These are phyloP conservation scores for Drosophila pachea DNA, from an alignment of 1,140 invertebrate species.

Conservation along the genomic window DNA sequence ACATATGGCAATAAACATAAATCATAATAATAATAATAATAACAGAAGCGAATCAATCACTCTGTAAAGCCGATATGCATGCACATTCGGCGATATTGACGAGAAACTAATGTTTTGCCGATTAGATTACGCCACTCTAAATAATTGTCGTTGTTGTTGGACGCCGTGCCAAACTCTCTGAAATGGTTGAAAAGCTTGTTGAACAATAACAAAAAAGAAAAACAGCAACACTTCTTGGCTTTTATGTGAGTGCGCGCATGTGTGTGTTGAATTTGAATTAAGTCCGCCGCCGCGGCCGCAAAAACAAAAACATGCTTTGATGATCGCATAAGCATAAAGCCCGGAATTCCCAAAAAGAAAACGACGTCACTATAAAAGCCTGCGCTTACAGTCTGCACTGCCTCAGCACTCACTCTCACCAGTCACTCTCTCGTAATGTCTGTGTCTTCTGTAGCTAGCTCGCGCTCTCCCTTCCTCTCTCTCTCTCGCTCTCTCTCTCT, in stretches of 20 bases:
- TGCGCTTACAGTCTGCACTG: slow-evolving; percentile 5
- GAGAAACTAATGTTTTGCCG: slow-evolving; percentile 51
- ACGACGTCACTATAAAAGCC: slow-evolving; percentile 65
- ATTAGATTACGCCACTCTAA: slow-evolving; percentile 64
- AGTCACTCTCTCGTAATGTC: background rate
- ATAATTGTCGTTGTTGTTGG: slow-evolving; percentile 26
- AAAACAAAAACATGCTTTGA: slow-evolving; percentile 56
- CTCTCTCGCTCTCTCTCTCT: slow-evolving; percentile 3
- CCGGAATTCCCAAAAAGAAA: slow-evolving; percentile 68
- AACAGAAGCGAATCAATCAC: slow-evolving; percentile 23
- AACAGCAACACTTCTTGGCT: background rate
- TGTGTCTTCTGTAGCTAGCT: slow-evolving; percentile 7
- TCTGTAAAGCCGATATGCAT: slow-evolving; percentile 41
- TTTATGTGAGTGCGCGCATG: background rate
- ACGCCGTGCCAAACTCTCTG: slow-evolving; percentile 2
- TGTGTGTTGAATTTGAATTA: slow-evolving; percentile 44
- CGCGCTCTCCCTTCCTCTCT: slow-evolving; percentile 38
- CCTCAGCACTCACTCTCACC: slow-evolving; percentile 5
- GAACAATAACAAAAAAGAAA: slow-evolving; percentile 37
- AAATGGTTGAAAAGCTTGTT: slow-evolving; percentile 36
- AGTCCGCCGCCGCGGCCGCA: slow-evolving; percentile 55
- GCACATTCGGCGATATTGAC: slow-evolving; percentile 62
- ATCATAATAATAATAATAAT: background rate
- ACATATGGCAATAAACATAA: background rate
- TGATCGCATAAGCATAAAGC: slow-evolving; percentile 77